These are phyloP conservation scores for Contarinia nasturtii DNA, from an alignment of 1,140 invertebrate genomes.

Conservation along the genomic window DNA sequence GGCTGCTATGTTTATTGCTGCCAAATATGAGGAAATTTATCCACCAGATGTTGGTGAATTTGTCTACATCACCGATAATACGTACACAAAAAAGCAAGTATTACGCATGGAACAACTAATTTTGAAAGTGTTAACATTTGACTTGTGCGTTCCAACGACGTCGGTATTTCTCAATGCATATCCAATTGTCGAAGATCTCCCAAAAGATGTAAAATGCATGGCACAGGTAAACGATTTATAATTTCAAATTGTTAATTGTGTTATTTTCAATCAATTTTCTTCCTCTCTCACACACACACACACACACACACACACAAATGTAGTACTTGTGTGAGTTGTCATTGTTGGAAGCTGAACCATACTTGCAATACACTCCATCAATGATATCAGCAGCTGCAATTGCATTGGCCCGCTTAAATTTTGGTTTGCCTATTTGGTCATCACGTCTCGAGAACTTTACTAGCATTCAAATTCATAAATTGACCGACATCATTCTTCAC, in stretches of 20 bases:
- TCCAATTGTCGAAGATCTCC: constrained; percentile 43
- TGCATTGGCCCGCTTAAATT: constrained; percentile 57
- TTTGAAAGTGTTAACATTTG: constrained; percentile 74
- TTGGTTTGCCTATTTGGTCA: constrained; percentile 45
- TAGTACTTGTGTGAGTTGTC: constrained; percentile 76
- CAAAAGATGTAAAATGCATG: constrained; percentile 48
- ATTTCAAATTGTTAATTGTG: no score
- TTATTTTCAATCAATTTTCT: no score
- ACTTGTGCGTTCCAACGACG: constrained; percentile 68
- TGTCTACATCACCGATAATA: constrained; percentile 93
- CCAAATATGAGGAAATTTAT: constrained; percentile 97
- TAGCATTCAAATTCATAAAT: constrained; percentile 45
- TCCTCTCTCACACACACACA: no score
- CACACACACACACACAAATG: no score
- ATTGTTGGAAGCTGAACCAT: constrained; percentile 70
- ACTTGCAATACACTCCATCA: constrained; percentile 66
- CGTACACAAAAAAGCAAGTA: constrained; percentile 79
- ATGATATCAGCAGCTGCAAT: constrained; percentile 61
- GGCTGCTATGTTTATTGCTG: constrained; percentile 85
- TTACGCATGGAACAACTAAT: constrained; percentile 86
- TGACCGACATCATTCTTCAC: constrained; percentile 44
- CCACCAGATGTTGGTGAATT: constrained; percentile 89
- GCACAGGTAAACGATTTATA: constrained; percentile 68
- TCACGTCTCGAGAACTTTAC: constrained; percentile 38
- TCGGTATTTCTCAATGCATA: constrained; percentile 61